Evolutionary conservation across 1,140 invertebrate genomes (phyloP).

Genomic region (Aethina tumida): DNA sequence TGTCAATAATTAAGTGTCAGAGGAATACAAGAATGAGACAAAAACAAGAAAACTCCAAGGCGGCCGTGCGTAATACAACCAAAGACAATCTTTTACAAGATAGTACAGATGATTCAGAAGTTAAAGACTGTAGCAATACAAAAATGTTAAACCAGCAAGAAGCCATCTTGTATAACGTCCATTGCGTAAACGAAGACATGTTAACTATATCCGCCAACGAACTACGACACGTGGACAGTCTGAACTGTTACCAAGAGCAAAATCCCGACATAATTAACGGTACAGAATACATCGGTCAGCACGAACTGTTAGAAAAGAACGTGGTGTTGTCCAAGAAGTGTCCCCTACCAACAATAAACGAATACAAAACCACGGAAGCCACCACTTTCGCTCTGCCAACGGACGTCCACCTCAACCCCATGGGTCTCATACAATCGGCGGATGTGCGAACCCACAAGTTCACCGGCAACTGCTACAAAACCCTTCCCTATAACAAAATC

Average conservation of each 20-base stretch:
- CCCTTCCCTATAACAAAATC: constrained; percentile 55
- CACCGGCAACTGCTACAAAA: constrained; percentile 49
- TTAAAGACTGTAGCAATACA: no score
- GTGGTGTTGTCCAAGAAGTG: no score
- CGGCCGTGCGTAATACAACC: constrained; percentile 12
- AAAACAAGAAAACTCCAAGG: constrained; percentile 16
- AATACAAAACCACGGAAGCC: neutral
- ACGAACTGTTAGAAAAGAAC: no score
- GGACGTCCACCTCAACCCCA: constrained; percentile 55
- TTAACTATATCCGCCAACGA: no score
- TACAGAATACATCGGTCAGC: constrained; percentile 56
- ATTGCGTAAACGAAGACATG: no score
- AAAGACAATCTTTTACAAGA: constrained; percentile 17
- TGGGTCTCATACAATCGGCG: constrained; percentile 39
- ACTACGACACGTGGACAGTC: no score
- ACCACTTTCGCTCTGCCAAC: no score
- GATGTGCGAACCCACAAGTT: constrained; percentile 4
- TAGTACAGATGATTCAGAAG: constrained; percentile 14
- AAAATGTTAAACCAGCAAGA: constrained; percentile 12
- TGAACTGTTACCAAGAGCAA: constrained; percentile 52
- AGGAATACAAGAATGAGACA: constrained; percentile 33
- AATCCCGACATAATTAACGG: constrained; percentile 70
- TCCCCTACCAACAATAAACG: neutral
- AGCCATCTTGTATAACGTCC: constrained; percentile 11
- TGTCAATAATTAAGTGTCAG: constrained; percentile 49